These are phyloP conservation scores for Epistrophella euchroma DNA, from an alignment of 2,888 invertebrate species.

Conservation along the genomic window DNA sequence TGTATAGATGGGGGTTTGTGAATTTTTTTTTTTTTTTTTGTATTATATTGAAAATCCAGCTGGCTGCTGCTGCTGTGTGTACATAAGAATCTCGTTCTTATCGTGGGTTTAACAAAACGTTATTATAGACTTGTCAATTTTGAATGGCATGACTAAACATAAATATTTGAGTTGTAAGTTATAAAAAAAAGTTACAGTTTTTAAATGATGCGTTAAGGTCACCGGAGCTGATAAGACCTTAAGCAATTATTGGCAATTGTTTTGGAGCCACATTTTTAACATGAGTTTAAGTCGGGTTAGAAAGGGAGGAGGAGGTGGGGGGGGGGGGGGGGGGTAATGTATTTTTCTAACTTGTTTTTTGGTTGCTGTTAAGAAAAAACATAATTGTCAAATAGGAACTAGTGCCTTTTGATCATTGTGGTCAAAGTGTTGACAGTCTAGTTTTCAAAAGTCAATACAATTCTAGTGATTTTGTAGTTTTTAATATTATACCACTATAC, in stretches of 20 bases:
- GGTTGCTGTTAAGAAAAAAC: too few relatives aligned
- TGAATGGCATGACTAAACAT: constrained; percentile 16
- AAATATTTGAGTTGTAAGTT: constrained; percentile 30
- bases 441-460: too few relatives aligned
- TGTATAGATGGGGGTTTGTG: not conserved
- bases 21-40: too few relatives aligned
- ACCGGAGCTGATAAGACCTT: not conserved
- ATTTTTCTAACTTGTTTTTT: too few relatives aligned
- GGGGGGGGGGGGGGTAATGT: not conserved
- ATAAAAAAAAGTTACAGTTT: constrained; percentile 6
- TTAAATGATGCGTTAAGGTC: not conserved
- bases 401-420: too few relatives aligned
- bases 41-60: constrained; percentile 19
- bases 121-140: constrained; percentile 2
- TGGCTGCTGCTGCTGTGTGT: constrained; percentile 4
- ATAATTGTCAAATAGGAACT: too few relatives aligned
- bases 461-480: too few relatives aligned
- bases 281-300: not conserved
- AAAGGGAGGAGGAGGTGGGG: too few relatives aligned
- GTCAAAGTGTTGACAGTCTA: too few relatives aligned
- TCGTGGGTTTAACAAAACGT: not conserved
- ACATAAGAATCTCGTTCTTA: not conserved
- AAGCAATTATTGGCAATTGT: not conserved
- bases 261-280: not conserved
- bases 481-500: too few relatives aligned